These are phyloP conservation scores for Myopa tessellatipennis DNA, from an alignment of 2,888 invertebrate genomes.

Conservation along the genomic window DNA sequence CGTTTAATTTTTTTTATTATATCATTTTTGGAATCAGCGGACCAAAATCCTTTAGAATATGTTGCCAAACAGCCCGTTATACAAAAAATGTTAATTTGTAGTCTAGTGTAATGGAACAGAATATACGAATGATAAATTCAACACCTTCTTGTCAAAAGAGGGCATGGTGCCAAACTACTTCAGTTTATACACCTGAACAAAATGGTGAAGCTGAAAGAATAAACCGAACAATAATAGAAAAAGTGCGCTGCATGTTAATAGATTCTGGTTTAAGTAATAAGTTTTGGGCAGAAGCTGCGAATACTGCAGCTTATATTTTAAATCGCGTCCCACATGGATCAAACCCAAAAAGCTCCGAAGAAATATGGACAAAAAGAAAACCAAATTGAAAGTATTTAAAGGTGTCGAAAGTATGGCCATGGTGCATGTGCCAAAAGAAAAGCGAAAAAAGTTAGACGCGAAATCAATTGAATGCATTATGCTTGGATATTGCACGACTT, in stretches of 20 bases:
- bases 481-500: neutral
- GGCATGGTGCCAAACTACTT: conserved; percentile 41
- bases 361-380: conserved; percentile 4
- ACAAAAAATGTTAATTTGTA: no score
- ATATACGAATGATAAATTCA: conserved; percentile 35
- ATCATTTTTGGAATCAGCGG: no score
- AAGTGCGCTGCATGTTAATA: conserved; percentile 36
- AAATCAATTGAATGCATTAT: conserved; percentile 5
- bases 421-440: conserved; percentile 15
- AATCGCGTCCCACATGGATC: conserved; percentile 34
- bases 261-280: conserved; percentile 31
- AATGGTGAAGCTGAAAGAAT: conserved; percentile 40
- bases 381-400: neutral
- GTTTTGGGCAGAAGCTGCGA: conserved; percentile 36
- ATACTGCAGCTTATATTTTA: conserved; percentile 31
- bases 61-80: no score
- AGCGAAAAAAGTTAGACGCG: neutral
- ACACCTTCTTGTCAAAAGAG: conserved; percentile 15
- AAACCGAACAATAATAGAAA: conserved; percentile 41
- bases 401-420: neutral
- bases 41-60: no score
- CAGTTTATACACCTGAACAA: conserved; percentile 40
- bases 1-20: no score
- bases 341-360: conserved; percentile 5
- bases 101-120: conserved; percentile 39